Evolutionary conservation across 2,113 vertebrate genomes (phyloP).

Genomic region (Pipra filicauda): DNA sequence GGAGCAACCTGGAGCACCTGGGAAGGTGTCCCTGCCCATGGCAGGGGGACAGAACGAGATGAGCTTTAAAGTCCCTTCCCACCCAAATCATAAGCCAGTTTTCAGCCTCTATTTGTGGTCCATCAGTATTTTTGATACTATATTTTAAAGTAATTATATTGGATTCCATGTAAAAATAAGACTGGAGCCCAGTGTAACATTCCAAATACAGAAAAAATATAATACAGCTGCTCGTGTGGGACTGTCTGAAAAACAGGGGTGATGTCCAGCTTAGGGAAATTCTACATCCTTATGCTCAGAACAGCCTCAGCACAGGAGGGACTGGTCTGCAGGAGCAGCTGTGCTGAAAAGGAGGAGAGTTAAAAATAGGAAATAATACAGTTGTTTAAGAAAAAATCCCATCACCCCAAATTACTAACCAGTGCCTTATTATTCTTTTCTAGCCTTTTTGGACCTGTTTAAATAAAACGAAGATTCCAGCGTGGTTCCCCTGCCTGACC

Average conservation of each 20-base stretch:
- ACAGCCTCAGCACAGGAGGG: neutral
- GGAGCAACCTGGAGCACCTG: neutral
- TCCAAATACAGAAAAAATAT: neutral
- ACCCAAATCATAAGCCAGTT: neutral
- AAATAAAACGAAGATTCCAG: neutral
- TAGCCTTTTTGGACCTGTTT: neutral
- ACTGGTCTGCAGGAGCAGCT: neutral
- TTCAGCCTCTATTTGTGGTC: neutral
- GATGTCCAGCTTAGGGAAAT: neutral
- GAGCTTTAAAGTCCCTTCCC: neutral
- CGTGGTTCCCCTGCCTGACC: neutral
- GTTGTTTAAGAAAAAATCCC: neutral
- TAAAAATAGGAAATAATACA: neutral
- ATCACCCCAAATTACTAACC: neutral
- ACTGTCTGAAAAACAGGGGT: neutral
- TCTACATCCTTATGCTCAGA: neutral
- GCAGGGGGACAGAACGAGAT: neutral
- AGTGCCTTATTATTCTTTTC: neutral
- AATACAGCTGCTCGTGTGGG: neutral
- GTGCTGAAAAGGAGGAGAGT: no score
- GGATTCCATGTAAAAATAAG: neutral
- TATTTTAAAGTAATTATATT: neutral
- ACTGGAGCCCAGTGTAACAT: neutral
- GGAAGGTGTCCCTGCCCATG: neutral
- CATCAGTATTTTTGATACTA: rapidly evolving